These are phyloP conservation scores for Xestia c-nigrum DNA, from an alignment of 2,888 invertebrate genomes.

Conservation along the genomic window DNA sequence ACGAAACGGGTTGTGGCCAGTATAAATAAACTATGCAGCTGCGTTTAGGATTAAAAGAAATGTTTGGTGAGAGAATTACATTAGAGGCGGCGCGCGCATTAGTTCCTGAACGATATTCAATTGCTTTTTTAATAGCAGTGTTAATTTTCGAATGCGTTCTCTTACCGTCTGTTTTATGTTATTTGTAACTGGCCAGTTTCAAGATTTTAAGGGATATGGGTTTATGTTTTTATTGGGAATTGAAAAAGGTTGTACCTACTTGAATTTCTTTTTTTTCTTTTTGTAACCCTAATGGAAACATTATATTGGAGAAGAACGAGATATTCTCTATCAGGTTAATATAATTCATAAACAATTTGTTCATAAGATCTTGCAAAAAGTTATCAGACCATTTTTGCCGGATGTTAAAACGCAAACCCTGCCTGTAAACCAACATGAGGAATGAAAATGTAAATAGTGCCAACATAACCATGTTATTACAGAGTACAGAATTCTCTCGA, in stretches of 20 bases:
- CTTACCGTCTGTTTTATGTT: slow-evolving; percentile 57
- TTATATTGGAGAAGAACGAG: neutral
- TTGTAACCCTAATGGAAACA: neutral
- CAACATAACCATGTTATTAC: slow-evolving; percentile 24
- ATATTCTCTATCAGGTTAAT: neutral
- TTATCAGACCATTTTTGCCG: neutral
- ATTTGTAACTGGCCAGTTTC: slow-evolving; percentile 56
- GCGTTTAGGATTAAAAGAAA: slow-evolving; percentile 72
- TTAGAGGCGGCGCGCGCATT: slow-evolving; percentile 60
- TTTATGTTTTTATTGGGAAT: slow-evolving; percentile 35
- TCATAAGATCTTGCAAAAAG: slow-evolving; percentile 2
- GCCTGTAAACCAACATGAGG: slow-evolving; percentile 11
- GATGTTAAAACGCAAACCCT: neutral
- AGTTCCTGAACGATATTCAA: slow-evolving; percentile 64
- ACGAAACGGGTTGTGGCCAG: slow-evolving; percentile 71
- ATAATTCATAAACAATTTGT: slow-evolving; percentile 12
- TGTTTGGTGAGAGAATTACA: slow-evolving; percentile 70
- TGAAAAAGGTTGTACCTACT: slow-evolving; percentile 3
- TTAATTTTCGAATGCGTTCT: slow-evolving; percentile 62
- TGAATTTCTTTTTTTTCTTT: slow-evolving; percentile 19
- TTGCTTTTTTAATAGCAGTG: slow-evolving; percentile 65
- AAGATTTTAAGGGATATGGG: slow-evolving; percentile 28
- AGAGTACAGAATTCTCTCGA: slow-evolving; percentile 10
- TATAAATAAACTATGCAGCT: slow-evolving; percentile 73
- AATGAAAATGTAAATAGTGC: slow-evolving; percentile 40